Conservation (phyloP, 1,140 invertebrate species). For the Aplysia californica region DNA sequence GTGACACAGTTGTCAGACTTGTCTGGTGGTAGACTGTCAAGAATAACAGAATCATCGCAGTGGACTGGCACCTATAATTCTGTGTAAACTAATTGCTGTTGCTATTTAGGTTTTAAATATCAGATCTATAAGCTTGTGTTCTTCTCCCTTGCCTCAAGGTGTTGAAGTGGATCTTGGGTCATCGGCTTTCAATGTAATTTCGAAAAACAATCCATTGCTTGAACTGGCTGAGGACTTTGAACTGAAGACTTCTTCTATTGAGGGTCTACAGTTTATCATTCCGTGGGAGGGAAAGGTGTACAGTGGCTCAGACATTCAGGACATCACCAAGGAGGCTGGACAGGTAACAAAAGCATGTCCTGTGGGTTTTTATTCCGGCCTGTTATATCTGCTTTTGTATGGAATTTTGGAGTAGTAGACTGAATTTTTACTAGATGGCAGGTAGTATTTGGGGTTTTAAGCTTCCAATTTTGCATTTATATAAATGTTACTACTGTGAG, state of each 20-base stretch:
- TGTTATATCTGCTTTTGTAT: not conserved
- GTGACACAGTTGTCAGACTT: too few relatives aligned
- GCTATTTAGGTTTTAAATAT: too few relatives aligned
- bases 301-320: constrained; percentile 26
- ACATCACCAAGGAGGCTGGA: constrained; percentile 17
- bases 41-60: too few relatives aligned
- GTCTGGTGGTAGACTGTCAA: too few relatives aligned
- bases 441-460: too few relatives aligned
- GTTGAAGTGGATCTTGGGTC: constrained; percentile 49
- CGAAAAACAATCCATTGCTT: constrained; percentile 38
- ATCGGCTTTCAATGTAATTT: constrained; percentile 28
- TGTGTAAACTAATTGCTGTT: too few relatives aligned
- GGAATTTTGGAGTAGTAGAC: not conserved
- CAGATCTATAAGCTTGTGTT: not conserved
- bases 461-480: too few relatives aligned
- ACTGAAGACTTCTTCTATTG: constrained; percentile 32
- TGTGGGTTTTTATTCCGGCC: not conserved
- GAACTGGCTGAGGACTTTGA: constrained; percentile 42
- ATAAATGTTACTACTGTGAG: too few relatives aligned
- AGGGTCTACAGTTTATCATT: constrained; percentile 32
- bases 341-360: not conserved
- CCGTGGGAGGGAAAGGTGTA: constrained; percentile 21
- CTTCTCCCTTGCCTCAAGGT: constrained; percentile 28
- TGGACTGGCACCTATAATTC: too few relatives aligned
- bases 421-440: too few relatives aligned